phyloP scores from a whole-genome alignment of 2,888 invertebrate species.

The Clunio marinus region DNA sequence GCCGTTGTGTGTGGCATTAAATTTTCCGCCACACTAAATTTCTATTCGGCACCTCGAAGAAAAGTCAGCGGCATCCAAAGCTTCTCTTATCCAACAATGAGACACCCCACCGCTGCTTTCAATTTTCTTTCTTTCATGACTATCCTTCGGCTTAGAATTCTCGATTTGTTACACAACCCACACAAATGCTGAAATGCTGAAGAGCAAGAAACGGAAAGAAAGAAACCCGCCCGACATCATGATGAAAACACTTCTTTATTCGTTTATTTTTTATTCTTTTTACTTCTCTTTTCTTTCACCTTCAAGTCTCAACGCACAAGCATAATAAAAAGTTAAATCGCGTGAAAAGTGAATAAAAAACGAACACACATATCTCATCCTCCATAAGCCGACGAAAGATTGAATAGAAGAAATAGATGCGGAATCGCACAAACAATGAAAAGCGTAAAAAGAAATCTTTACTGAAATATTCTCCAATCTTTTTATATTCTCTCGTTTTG shows the following conservation, averaged over 20 bases:
- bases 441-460: conserved; percentile 11
- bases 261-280: no score
- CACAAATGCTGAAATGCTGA: no score
- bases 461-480: conserved; percentile 7
- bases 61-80: no score
- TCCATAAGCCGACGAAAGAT: conserved; percentile 1
- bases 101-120: not conserved
- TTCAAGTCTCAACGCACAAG: conserved; percentile 35
- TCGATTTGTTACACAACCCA: conserved; percentile 9
- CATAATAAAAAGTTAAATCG: conserved; percentile 38
- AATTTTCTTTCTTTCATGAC: not conserved
- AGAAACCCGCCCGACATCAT: no score
- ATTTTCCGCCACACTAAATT: conserved; percentile 26
- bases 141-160: conserved; percentile 8
- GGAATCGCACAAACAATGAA: not conserved
- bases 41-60: conserved; percentile 28
- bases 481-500: conserved; percentile 7
- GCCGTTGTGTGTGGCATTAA: conserved; percentile 38
- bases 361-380: conserved; percentile 15
- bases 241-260: no score
- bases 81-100: not conserved
- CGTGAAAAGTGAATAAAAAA: conserved; percentile 37
- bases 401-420: not conserved
- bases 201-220: no score
- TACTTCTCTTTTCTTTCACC: no score